Evolutionary conservation across 2,797 vertebrate genomes (phyloP).

Genomic region (Crypturellus tataupa): DNA sequence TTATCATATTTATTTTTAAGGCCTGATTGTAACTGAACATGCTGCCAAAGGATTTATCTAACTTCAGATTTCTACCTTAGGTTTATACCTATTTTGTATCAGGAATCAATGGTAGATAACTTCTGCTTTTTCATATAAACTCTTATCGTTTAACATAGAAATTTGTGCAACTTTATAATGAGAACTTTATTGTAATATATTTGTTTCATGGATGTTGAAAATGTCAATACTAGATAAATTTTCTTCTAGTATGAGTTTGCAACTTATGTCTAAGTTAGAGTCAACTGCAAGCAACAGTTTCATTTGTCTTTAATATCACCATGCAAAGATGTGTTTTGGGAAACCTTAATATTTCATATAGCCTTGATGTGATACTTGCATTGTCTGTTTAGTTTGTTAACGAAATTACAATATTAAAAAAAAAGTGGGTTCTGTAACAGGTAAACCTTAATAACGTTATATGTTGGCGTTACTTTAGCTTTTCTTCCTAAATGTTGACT

Average conservation of each 20-base stretch:
- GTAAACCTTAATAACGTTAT: background rate
- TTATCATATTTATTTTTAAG: constrained; percentile 82
- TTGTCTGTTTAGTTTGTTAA: background rate
- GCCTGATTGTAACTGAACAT: constrained; percentile 79
- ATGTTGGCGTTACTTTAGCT: background rate
- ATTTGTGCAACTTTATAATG: constrained; percentile 41
- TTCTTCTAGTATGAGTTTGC: background rate
- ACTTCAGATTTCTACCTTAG: constrained; percentile 72
- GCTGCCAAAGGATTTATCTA: constrained; percentile 80
- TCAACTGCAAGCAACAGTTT: background rate
- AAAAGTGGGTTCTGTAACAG: background rate
- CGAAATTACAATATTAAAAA: background rate
- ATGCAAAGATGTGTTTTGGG: background rate
- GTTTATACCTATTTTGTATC: constrained; percentile 77
- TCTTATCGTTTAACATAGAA: constrained; percentile 26
- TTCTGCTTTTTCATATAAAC: constrained; percentile 68
- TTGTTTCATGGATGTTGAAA: constrained; percentile 18
- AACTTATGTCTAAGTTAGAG: background rate
- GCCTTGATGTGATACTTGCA: background rate
- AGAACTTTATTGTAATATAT: background rate
- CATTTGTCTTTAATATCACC: background rate
- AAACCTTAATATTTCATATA: background rate
- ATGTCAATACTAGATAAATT: background rate
- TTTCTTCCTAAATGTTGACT: background rate
- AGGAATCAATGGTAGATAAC: constrained; percentile 58